A percentile compares a stretch with the other conserved stretches of the same genome.
These are phyloP conservation scores for Tragelaphus scriptus DNA, from an alignment of 2,113 vertebrate species.

Conservation along the genomic window DNA sequence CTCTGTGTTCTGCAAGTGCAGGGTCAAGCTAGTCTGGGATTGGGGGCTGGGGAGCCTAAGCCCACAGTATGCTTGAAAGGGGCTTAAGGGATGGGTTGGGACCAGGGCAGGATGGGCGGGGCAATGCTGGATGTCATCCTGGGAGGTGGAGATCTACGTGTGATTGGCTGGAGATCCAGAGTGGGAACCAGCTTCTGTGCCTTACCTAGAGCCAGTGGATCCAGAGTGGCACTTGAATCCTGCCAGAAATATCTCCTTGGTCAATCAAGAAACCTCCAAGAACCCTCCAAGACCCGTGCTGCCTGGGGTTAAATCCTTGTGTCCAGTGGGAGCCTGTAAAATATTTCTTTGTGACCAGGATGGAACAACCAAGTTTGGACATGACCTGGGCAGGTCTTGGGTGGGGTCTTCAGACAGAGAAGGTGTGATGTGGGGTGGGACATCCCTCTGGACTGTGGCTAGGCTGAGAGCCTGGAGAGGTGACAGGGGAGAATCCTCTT, in stretches of 20 bases:
- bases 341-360: not conserved
- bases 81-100: not conserved
- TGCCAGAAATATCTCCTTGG: not conserved
- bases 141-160: not conserved
- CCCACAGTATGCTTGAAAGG: not conserved
- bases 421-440: not conserved
- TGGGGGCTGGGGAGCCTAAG: not conserved
- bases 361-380: not conserved
- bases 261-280: not conserved
- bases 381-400: not conserved
- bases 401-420: not conserved
- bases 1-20: not conserved
- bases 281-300: not conserved
- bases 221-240: not conserved
- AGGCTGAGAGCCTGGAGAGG: not conserved
- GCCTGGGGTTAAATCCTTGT: not conserved
- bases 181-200: not conserved
- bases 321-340: not conserved
- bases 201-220: not conserved
- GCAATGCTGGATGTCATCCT: not conserved
- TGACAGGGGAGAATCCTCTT: not conserved
- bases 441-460: not conserved
- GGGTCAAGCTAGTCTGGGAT: not conserved
- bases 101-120: not conserved
- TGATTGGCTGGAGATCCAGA: not conserved